These are phyloP conservation scores for Dendropsophus ebraccatus DNA, from an alignment of 2,113 vertebrate genomes.

Conservation along the genomic window DNA sequence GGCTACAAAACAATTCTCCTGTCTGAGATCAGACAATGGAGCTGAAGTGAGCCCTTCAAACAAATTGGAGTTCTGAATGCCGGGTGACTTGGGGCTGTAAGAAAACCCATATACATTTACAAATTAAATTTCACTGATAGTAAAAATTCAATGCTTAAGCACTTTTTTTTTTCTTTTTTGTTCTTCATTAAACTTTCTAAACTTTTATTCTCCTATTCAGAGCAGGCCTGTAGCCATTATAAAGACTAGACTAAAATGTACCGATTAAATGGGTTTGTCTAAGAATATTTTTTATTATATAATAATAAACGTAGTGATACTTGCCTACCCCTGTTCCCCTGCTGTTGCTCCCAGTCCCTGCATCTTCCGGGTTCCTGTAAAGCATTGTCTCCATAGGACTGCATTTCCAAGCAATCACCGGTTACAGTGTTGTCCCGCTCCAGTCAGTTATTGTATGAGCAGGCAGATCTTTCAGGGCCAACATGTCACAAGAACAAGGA, in stretches of 20 bases:
- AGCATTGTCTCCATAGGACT: too few relatives aligned
- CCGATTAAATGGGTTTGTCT: too few relatives aligned
- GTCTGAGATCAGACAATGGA: constrained; percentile 13
- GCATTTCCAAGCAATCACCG: too few relatives aligned
- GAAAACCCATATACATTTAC: background rate
- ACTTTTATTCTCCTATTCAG: background rate
- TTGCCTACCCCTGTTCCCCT: too few relatives aligned
- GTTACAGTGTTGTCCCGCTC: too few relatives aligned
- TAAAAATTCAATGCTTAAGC: background rate
- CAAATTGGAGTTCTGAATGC: constrained; percentile 1
- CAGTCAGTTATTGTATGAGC: too few relatives aligned
- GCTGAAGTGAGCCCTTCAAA: constrained; percentile 23
- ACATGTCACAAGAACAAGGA: too few relatives aligned
- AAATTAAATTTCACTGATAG: constrained; percentile 4
- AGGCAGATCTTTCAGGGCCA: too few relatives aligned
- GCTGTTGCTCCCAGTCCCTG: too few relatives aligned
- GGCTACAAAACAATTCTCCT: constrained; percentile 15
- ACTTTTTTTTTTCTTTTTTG: background rate
- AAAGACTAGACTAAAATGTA: too few relatives aligned
- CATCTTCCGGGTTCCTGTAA: too few relatives aligned
- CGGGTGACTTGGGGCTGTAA: constrained; percentile 3
- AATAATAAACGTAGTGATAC: background rate
- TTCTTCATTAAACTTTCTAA: background rate
- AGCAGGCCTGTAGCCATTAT: background rate
- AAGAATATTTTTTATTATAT: too few relatives aligned